A percentile compares a stretch with the other conserved stretches of the same genome.
phyloP scores from a whole-genome alignment of 2,797 vertebrate genomes.

The Natrix natrix region DNA sequence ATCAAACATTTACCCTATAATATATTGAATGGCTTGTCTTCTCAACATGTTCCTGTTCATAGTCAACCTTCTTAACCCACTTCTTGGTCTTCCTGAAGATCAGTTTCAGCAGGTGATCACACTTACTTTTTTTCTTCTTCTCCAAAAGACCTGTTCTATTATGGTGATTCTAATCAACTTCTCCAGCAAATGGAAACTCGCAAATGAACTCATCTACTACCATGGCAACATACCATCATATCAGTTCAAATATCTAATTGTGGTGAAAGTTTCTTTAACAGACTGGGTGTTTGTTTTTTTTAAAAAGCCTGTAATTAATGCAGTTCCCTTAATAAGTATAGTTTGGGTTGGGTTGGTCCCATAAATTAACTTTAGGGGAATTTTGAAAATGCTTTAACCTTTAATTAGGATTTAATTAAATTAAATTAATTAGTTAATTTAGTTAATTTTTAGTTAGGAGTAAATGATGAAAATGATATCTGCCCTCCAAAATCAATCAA shows the following conservation, averaged over 20 bases:
- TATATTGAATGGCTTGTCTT: not conserved
- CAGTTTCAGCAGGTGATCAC: not conserved
- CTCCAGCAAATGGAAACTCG: too few relatives aligned
- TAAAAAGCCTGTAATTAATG: not conserved
- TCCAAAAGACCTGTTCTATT: not conserved
- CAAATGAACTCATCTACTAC: not conserved
- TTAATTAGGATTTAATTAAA: not conserved
- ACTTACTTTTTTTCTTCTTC: not conserved
- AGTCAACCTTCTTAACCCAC: not conserved
- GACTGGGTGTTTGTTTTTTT: not conserved
- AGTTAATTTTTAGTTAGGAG: not conserved
- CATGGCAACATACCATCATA: not conserved
- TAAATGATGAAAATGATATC: not conserved
- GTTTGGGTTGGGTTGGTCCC: not conserved
- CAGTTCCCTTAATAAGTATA: not conserved
- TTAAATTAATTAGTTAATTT: not conserved
- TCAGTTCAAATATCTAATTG: not conserved
- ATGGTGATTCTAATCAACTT: not conserved
- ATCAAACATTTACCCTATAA: not conserved
- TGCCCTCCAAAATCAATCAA: not conserved
- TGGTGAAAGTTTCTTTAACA: not conserved
- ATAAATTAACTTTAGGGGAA: not conserved
- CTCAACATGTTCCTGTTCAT: not conserved
- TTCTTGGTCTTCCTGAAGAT: not conserved
- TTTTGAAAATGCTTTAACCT: not conserved